Evolutionary conservation across 2,797 vertebrate species (phyloP).

Genomic region (Hemibagrus guttatus): DNA sequence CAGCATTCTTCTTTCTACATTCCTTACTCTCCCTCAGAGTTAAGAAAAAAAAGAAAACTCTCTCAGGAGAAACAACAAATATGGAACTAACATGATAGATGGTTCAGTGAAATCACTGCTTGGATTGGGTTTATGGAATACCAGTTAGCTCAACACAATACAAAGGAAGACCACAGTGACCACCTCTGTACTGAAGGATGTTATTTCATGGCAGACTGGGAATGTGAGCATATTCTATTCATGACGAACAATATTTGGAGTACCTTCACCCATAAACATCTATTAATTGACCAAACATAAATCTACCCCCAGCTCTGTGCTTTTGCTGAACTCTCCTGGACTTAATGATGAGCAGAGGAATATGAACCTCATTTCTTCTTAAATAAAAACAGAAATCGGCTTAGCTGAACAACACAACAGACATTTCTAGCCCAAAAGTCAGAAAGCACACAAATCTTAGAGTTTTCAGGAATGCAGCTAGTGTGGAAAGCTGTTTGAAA

Average conservation of each 20-base stretch:
- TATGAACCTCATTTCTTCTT: slow-evolving; percentile 34
- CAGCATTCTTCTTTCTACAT: background rate
- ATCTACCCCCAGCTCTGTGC: background rate
- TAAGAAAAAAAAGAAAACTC: too few relatives aligned
- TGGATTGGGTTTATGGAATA: slow-evolving; percentile 2
- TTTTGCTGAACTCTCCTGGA: slow-evolving; percentile 39
- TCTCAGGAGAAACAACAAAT: slow-evolving; percentile 10
- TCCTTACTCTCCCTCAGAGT: slow-evolving; percentile 2
- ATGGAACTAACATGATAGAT: background rate
- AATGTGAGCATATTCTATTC: background rate
- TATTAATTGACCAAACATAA: background rate
- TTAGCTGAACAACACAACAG: slow-evolving; percentile 23
- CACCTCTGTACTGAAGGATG: background rate
- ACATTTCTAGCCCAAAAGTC: slow-evolving; percentile 25
- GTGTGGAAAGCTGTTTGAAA: slow-evolving; percentile 29
- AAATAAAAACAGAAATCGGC: slow-evolving; percentile 49
- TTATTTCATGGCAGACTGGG: background rate
- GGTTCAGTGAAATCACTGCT: background rate
- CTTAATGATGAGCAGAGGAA: slow-evolving; percentile 27
- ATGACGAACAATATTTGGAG: background rate
- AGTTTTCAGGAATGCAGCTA: slow-evolving; percentile 32
- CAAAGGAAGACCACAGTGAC: background rate
- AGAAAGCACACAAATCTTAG: slow-evolving; percentile 34
- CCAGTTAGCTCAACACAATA: background rate
- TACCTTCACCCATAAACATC: background rate